These are phyloP conservation scores for Eubucco bourcierii DNA, from an alignment of 2,113 vertebrate genomes.

Conservation along the genomic window DNA sequence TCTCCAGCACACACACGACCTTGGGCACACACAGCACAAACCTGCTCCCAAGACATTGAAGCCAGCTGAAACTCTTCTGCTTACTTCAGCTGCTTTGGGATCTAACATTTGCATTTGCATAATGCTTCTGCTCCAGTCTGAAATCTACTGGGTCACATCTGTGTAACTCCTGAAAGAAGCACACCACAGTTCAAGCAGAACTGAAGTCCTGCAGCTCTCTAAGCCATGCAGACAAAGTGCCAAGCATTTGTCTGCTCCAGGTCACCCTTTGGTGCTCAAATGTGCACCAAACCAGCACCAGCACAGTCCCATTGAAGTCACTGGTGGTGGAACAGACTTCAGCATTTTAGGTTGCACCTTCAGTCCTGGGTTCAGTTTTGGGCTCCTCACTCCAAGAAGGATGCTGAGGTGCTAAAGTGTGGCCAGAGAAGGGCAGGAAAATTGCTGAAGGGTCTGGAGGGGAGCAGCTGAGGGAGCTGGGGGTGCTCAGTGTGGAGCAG, in stretches of 20 bases:
- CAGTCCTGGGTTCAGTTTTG: too few species aligned
- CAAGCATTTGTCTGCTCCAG: background rate
- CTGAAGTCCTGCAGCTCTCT: background rate
- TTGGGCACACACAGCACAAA: background rate
- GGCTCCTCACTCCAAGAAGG: too few species aligned
- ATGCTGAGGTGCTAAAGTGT: too few species aligned
- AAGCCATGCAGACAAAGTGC: background rate
- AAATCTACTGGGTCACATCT: background rate
- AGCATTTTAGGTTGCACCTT: background rate
- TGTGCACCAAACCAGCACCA: background rate
- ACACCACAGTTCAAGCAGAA: background rate
- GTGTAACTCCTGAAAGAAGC: background rate
- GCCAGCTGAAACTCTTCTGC: slow-evolving; percentile 10
- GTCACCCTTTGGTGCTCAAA: background rate
- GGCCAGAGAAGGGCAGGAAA: too few species aligned
- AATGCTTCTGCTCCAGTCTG: background rate
- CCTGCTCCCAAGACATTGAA: background rate
- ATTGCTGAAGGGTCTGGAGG: too few species aligned
- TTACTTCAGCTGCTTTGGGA: slow-evolving; percentile 1
- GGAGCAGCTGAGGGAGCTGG: too few species aligned
- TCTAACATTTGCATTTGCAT: background rate
- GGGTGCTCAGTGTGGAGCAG: too few species aligned
- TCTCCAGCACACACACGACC: background rate
- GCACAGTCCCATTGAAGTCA: background rate
- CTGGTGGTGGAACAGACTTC: background rate